Evolutionary conservation across 2,888 invertebrate species (phyloP).

Genomic region (Microplitis deprimator): DNA sequence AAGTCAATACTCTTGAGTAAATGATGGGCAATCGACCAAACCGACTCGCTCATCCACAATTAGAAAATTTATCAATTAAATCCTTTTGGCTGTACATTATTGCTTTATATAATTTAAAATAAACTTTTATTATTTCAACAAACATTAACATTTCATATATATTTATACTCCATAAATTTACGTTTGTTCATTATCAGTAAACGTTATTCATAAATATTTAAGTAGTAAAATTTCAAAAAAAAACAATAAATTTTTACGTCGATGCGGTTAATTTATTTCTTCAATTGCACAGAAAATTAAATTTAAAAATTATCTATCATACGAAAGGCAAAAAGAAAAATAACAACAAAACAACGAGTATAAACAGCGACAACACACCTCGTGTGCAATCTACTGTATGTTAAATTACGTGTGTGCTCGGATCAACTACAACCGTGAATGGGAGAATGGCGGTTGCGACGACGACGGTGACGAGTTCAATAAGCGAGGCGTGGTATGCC

Average conservation of each 20-base stretch:
- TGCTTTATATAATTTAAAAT: background rate
- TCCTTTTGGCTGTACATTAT: background rate
- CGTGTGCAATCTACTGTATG: conserved; percentile 17
- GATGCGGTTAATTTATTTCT: background rate
- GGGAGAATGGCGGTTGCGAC: conserved; percentile 31
- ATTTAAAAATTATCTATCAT: background rate
- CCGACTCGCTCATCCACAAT: background rate
- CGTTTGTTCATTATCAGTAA: conserved; percentile 72
- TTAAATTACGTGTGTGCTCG: background rate
- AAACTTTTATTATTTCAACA: background rate
- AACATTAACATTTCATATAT: background rate
- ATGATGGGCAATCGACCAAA: background rate
- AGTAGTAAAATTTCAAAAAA: too few relatives aligned
- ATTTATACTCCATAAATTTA: conserved; percentile 70
- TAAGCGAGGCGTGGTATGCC: conserved; percentile 56
- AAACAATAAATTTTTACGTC: too few relatives aligned
- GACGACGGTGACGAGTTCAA: conserved; percentile 42
- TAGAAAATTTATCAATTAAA: background rate
- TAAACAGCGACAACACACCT: background rate
- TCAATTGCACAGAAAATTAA: background rate
- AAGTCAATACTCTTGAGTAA: background rate
- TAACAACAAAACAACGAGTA: background rate
- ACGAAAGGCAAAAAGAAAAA: background rate
- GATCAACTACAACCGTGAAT: background rate
- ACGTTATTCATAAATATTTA: conserved; percentile 60